Percentiles rank a stretch among this genome's conserved stretches.
phyloP scores from a whole-genome alignment of 1,140 invertebrate species.

The Euura saliciscinereae region DNA sequence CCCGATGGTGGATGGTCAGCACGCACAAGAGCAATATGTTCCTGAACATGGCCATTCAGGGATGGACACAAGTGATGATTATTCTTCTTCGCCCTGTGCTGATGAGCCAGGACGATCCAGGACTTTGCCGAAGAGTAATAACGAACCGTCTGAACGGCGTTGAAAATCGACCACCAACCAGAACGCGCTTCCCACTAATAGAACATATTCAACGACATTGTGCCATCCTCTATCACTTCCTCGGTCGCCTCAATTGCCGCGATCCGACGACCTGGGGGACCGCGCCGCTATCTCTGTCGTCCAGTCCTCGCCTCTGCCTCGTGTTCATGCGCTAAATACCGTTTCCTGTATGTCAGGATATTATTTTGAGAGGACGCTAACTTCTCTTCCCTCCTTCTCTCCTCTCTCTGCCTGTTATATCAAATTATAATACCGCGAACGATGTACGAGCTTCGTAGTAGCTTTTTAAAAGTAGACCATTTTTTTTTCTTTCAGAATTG shows the following conservation, averaged over 20 bases:
- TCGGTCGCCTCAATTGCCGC: constrained; percentile 44
- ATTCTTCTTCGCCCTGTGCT: not conserved
- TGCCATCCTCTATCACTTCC: constrained; percentile 48
- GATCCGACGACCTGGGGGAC: constrained; percentile 29
- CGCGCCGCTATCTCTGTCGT: constrained; percentile 17
- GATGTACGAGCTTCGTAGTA: too few relatives aligned
- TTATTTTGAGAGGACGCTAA: constrained; percentile 11
- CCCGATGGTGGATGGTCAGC: not conserved
- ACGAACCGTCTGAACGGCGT: constrained; percentile 31
- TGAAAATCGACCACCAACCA: constrained; percentile 36
- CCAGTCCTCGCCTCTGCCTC: not conserved
- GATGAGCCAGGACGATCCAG: not conserved
- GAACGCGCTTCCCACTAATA: constrained; percentile 31
- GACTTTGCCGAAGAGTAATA: not conserved
- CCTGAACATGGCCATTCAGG: not conserved
- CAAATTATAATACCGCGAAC: not conserved
- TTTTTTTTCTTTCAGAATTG: too few relatives aligned
- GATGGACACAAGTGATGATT: not conserved
- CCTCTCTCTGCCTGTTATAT: not conserved
- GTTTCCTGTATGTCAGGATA: constrained; percentile 40
- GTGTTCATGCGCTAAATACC: constrained; percentile 36
- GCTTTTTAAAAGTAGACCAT: too few relatives aligned
- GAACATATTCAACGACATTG: constrained; percentile 44
- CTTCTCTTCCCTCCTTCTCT: not conserved
- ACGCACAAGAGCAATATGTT: not conserved